Base-by-base conservation (phyloP, 2,888 invertebrate genomes). In the Mactromeris polynyma region DNA sequence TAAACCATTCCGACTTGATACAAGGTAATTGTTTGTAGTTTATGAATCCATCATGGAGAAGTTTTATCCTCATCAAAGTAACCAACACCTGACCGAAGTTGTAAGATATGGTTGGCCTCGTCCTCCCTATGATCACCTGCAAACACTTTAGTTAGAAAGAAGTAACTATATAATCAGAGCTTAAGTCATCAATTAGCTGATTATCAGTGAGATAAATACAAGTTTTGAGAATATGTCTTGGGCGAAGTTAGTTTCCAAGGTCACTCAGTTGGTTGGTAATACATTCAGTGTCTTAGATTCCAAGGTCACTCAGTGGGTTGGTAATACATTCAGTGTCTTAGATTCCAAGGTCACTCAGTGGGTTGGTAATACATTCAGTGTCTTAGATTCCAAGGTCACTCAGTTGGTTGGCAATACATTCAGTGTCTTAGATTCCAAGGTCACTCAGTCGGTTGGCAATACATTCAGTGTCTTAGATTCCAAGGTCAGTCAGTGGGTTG, bases 101-200 rank as follows among this genome's bases (percentile, higher is more conserved):
- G 6, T 64, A n/a, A 9, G 26, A 64, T 64, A 26, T 64, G 58
- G 26, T 26, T 26, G 4, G 33, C 9, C 73, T 36, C 33, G 36
- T 33, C n/a, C 36, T 33, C 14, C 14, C 33, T 17, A 2, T 33
- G 17, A 73, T 33, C 73, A 33, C 14, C 73, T 0, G 31, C 31
- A 31, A 33, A 31, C 69, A 69, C 11, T 31, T 33, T 36, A 33
- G 33, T 33, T 33, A 26, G 73, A 36, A 36, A 11, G n/a, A 33
- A 36, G 17, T 17, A 73, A 33, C 7, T 11, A 58, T n/a, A 33
- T 73, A 36, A 73, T 73, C 26, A 73, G 26, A 33, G 33, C 33
- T 73, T 73, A 73, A 73, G 33, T 73, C 73, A 73, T 73, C 33
- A 33, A 73, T 73, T 73, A 73, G 21, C 19, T 36, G 19, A 73